These are phyloP conservation scores for Cataglyphis hispanica DNA, from an alignment of 1,140 invertebrate genomes.

Conservation along the genomic window DNA sequence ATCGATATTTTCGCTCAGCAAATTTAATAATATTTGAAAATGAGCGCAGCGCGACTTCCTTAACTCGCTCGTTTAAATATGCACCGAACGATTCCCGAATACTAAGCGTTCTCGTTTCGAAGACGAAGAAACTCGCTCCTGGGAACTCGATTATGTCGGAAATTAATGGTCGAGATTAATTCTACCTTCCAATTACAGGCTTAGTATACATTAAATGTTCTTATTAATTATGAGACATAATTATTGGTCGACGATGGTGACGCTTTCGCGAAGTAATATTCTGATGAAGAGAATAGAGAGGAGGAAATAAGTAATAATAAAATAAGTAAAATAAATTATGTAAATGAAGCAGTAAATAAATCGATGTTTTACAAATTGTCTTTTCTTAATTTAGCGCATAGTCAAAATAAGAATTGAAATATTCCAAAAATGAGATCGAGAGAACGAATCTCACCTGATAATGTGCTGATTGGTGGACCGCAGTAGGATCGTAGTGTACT, in stretches of 20 bases:
- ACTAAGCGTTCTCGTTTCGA: constrained; percentile 65
- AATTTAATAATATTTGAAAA: constrained; percentile 80
- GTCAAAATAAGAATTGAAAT: neutral
- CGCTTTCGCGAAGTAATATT: constrained; percentile 12
- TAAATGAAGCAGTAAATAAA: no score
- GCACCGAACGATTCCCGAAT: constrained; percentile 79
- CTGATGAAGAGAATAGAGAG: neutral
- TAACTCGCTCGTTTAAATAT: constrained; percentile 79
- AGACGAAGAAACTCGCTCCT: constrained; percentile 42
- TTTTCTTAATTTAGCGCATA: no score
- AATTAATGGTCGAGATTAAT: constrained; percentile 67
- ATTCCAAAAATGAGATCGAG: neutral
- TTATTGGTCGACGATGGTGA: constrained; percentile 34
- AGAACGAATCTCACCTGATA: constrained; percentile 77
- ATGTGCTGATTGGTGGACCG: constrained; percentile 83
- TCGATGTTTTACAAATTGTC: no score
- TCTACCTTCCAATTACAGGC: constrained; percentile 50
- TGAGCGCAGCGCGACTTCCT: constrained; percentile 50
- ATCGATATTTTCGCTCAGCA: constrained; percentile 69
- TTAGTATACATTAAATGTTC: constrained; percentile 35
- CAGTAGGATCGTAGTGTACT: constrained; percentile 83
- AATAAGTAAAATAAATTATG: no score
- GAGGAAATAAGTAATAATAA: neutral
- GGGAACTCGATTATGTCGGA: constrained; percentile 42
- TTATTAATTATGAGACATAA: constrained; percentile 65